Percentiles rank a stretch among this genome's conserved stretches.
Evolutionary conservation across 2,888 invertebrate species (phyloP).

Genomic region (Drosophila colorata): DNA sequence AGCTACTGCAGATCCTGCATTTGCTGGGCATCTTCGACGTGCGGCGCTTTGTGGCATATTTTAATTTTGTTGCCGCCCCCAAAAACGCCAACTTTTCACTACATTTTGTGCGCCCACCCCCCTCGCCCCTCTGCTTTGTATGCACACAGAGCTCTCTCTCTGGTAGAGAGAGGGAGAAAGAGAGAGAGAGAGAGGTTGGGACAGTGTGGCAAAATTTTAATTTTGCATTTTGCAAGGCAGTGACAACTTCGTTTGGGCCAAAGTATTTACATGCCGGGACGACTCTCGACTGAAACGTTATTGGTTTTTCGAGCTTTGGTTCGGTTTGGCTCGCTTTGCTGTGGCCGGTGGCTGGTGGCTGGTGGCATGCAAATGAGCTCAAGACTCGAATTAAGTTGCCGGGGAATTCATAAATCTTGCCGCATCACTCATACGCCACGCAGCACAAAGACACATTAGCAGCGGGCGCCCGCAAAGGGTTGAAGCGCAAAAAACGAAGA

Average conservation of each 20-base stretch:
- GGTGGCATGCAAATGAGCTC: constrained; percentile 49
- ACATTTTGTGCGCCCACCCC: constrained; percentile 17
- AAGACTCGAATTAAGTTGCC: constrained; percentile 33
- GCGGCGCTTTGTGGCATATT: constrained; percentile 78
- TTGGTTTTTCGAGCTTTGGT: constrained; percentile 53
- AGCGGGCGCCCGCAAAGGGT: background rate
- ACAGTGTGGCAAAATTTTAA: constrained; percentile 61
- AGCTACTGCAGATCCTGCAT: constrained; percentile 26
- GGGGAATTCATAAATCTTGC: constrained; percentile 67
- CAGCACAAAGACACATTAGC: constrained; percentile 12
- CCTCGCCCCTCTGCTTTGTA: constrained; percentile 48
- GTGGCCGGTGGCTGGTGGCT: constrained; percentile 48
- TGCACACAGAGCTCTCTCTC: constrained; percentile 1
- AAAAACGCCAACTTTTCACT: constrained; percentile 66
- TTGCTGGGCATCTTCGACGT: constrained; percentile 67
- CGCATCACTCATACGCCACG: constrained; percentile 52
- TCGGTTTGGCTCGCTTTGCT: constrained; percentile 48
- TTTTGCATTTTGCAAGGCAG: constrained; percentile 70
- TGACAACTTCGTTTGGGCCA: constrained; percentile 73
- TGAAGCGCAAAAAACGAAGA: constrained; percentile 7
- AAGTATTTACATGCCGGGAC: constrained; percentile 64
- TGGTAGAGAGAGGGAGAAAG: too few relatives aligned
- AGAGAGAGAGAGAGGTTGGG: too few relatives aligned
- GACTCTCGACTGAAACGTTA: constrained; percentile 59
- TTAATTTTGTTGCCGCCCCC: constrained; percentile 74